Conservation (phyloP, 53 echinoderm and acorn worm species). For the Glandiceps talaboti region DNA sequence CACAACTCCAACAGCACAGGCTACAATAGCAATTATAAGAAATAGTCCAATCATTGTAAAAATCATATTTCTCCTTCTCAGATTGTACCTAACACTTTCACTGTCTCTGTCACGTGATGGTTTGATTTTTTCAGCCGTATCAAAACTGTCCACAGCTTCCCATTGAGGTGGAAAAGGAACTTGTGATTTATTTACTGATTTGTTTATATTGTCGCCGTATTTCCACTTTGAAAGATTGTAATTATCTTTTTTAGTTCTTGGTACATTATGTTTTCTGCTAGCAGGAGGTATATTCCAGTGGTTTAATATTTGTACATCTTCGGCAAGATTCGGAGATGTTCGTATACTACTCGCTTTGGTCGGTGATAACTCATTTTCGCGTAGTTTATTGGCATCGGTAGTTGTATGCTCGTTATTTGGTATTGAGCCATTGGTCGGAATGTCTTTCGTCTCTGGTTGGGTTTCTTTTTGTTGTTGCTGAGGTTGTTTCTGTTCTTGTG, state of each 20-base stretch:
- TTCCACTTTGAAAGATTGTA: background rate
- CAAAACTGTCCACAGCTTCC: background rate
- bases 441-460: background rate
- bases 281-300: no score
- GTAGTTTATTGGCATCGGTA: no score
- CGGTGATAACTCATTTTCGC: no score
- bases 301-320: no score
- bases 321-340: background rate
- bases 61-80: background rate
- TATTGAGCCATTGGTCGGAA: no score
- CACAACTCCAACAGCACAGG: background rate
- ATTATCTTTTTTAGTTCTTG: background rate
- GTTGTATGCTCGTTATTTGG: no score
- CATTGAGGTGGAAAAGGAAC: background rate
- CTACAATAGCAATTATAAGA: background rate
- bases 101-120: no score
- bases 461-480: background rate
- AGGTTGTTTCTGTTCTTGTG: no score
- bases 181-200: background rate
- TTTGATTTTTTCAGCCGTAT: background rate
- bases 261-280: no score
- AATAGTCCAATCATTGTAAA: background rate
- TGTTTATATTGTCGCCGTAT: background rate
- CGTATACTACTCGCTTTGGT: background rate
- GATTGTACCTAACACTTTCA: background rate